phyloP scores from a whole-genome alignment of 2,113 vertebrate genomes.

The Mystacornis crossleyi region DNA sequence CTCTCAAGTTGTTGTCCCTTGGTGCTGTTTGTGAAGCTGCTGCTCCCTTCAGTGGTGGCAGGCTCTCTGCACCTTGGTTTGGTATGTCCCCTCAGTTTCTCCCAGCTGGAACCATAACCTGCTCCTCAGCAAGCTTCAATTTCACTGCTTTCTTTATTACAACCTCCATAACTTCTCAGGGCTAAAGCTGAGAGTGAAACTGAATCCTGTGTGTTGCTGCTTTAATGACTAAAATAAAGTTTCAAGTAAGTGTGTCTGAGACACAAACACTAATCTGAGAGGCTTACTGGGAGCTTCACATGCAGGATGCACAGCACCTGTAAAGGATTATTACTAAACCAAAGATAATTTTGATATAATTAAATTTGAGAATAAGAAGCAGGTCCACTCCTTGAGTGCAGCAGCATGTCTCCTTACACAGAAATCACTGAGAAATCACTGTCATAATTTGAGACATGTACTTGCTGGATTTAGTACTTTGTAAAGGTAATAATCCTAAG shows the following conservation, averaged over 20 bases:
- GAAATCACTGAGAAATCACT: conserved; percentile 34
- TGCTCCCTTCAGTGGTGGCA: background rate
- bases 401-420: background rate
- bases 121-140: background rate
- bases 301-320: background rate
- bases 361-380: background rate
- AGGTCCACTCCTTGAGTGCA: background rate
- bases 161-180: background rate
- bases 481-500: conserved; percentile 42
- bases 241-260: background rate
- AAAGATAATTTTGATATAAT: background rate
- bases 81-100: background rate
- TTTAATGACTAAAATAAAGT: background rate
- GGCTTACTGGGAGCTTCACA: background rate
- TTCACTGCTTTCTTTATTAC: background rate
- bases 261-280: background rate
- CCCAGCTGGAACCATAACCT: background rate
- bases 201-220: background rate
- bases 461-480: conserved; percentile 47
- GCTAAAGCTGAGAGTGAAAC: background rate
- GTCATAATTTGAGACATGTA: background rate
- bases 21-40: background rate
- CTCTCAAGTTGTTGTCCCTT: background rate
- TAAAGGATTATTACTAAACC: background rate
- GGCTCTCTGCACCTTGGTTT: background rate